Evolutionary conservation across 2,797 vertebrate genomes (phyloP), one percentile per base, ranked within the genome.

Genomic region (Crocodylus rhombifer): DNA sequence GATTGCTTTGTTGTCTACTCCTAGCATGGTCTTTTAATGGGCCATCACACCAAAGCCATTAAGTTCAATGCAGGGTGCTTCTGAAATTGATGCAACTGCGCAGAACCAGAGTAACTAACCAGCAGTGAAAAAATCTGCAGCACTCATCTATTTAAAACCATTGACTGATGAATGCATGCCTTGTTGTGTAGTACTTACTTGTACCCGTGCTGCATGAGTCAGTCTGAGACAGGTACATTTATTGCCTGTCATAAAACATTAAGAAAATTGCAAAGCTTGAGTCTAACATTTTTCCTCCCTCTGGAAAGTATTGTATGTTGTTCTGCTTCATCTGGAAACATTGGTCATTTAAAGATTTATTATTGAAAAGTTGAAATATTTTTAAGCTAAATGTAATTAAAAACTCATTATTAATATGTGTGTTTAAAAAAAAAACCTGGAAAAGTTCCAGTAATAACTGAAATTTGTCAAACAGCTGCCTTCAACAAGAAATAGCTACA

Each of bases 321-420:
- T 92, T 88, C 82, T 82, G 14, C 25, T 56, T 94, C 64, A 63
- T 74, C 58, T 80, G 58, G 6, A 89, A 87, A 77, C 25, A 61
- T 75, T 87, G 88, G 61, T 91, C 84, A 91, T 76, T 28, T 80
- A 55, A 93, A 77, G 74, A 90, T 92, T 91, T 92, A 86, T 91
- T 93, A n/a, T 56, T 79, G 26, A 83, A 88, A 84, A 90, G 51
- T 58, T 65, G 28, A 91, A 89, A 57, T 60, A 25, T 23, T 73
- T 77, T 93, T 74, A 92, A 86, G 30, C 26, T 26, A 23, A 30
- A 42, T 86, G 62, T 89, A 65, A 5, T 36, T 92, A 4, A 0
- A 42, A 88, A 91, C 83, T n/a, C 28, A 55, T 84, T 88, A 88
- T 86, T 91, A 82, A 81, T 33, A 30, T 73, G 58, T 80, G 93